A percentile compares a stretch with the other conserved stretches of the same genome.
These are phyloP conservation scores for Hyposoter didymator DNA, from an alignment of 2,888 invertebrate genomes.

Conservation along the genomic window DNA sequence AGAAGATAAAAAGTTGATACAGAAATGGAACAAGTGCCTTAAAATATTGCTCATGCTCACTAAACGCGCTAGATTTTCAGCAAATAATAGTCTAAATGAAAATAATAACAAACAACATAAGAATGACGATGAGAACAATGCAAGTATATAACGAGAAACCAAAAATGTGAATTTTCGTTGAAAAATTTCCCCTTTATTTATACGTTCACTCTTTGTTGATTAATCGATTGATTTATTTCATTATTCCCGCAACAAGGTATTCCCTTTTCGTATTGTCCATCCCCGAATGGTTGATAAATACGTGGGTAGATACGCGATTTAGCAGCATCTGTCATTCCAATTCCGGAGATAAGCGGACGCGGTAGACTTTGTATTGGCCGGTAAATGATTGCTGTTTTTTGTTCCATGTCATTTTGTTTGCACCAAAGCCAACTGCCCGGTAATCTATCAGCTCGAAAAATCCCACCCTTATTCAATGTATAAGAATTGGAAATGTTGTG, in stretches of 20 bases:
- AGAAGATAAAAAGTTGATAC: background rate
- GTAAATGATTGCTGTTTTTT: background rate
- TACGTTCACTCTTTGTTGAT: background rate
- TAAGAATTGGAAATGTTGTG: background rate
- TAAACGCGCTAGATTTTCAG: conserved; percentile 58
- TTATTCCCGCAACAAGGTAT: background rate
- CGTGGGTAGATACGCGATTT: too few species aligned
- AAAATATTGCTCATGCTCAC: conserved; percentile 56
- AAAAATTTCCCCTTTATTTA: background rate
- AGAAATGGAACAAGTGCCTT: conserved; percentile 57
- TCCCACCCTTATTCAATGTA: background rate
- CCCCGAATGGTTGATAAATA: background rate
- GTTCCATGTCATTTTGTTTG: background rate
- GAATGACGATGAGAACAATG: conserved; percentile 39
- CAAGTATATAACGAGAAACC: background rate
- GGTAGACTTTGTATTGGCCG: background rate
- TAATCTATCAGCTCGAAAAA: background rate
- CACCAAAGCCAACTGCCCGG: background rate
- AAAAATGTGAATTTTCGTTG: background rate
- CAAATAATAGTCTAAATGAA: conserved; percentile 58
- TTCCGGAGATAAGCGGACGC: background rate
- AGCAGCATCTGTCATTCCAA: background rate
- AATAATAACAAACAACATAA: conserved; percentile 32
- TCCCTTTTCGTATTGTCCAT: background rate
- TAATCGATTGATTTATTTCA: background rate